Evolutionary conservation across 2,113 vertebrate genomes (phyloP).

Genomic region (Indicator indicator): DNA sequence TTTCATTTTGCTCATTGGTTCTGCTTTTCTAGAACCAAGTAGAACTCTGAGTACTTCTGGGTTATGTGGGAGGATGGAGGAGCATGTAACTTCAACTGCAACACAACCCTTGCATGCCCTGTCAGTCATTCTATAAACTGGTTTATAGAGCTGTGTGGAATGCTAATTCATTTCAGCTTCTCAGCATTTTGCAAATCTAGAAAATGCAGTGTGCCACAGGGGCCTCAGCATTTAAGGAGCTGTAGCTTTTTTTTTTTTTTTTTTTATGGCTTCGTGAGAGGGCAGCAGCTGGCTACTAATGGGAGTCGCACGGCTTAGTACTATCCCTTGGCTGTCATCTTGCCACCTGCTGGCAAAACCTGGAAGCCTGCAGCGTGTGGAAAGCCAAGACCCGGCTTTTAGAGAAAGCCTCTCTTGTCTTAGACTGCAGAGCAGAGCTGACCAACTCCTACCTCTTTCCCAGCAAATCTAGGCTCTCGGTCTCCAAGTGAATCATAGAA

Average conservation of each 20-base stretch:
- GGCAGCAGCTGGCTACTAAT: not conserved
- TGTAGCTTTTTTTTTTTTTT: not conserved
- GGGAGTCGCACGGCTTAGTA: not conserved
- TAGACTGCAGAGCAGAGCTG: accelerated
- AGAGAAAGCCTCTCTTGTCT: not conserved
- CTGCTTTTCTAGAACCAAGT: not conserved
- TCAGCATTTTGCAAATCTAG: not conserved
- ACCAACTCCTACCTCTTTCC: not conserved
- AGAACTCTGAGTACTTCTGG: not conserved
- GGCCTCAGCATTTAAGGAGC: not conserved
- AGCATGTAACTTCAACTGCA: not conserved
- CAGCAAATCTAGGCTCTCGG: not conserved
- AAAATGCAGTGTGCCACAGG: not conserved
- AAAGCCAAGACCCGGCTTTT: not conserved
- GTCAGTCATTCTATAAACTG: not conserved
- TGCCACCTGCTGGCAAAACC: constrained; percentile 57
- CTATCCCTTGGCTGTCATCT: not conserved
- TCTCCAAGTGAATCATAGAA: not conserved
- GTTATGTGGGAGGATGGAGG: not conserved
- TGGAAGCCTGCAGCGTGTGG: not conserved
- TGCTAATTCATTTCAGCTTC: not conserved
- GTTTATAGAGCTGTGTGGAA: not conserved
- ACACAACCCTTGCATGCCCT: not conserved
- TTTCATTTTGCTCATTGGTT: not conserved
- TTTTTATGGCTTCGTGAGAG: not conserved